These are phyloP conservation scores for Trematocara marginatum DNA, from an alignment of 2,113 vertebrate species.

Conservation along the genomic window DNA sequence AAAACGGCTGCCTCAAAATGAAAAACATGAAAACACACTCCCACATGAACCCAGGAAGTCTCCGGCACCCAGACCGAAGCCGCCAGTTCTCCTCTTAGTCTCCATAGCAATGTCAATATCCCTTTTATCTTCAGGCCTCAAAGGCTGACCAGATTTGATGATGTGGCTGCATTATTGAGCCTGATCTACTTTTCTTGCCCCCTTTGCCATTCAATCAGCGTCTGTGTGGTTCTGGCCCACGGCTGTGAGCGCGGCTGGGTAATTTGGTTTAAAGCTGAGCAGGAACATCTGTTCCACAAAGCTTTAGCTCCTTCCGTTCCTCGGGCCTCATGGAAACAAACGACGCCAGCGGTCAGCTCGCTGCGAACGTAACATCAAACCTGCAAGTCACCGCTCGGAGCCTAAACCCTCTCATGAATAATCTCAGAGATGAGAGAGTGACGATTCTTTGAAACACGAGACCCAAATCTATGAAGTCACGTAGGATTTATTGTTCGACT, in stretches of 20 bases:
- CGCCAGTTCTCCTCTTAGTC: constrained; percentile 45
- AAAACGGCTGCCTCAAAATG: background rate
- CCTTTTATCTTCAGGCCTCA: constrained; percentile 56
- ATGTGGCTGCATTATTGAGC: constrained; percentile 59
- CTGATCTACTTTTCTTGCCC: constrained; percentile 57
- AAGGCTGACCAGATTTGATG: constrained; percentile 60
- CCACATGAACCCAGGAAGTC: background rate
- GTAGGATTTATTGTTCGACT: background rate
- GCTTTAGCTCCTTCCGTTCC: constrained; percentile 38
- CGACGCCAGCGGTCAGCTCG: background rate
- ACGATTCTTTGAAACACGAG: background rate
- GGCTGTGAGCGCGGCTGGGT: constrained; percentile 40
- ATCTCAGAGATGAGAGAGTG: background rate
- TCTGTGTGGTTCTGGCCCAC: constrained; percentile 46
- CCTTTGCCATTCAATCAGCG: constrained; percentile 50
- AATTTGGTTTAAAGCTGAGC: constrained; percentile 67
- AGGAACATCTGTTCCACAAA: constrained; percentile 70
- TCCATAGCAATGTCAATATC: constrained; percentile 56
- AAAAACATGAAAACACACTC: constrained; percentile 12
- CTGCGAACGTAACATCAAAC: background rate
- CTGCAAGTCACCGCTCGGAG: background rate
- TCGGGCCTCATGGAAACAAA: constrained; percentile 37
- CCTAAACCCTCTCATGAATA: background rate
- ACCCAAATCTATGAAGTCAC: background rate
- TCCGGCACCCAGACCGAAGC: constrained; percentile 16